Evolutionary conservation across 2,888 invertebrate genomes (phyloP).

Genomic region (Himalopsyche tibetana): DNA sequence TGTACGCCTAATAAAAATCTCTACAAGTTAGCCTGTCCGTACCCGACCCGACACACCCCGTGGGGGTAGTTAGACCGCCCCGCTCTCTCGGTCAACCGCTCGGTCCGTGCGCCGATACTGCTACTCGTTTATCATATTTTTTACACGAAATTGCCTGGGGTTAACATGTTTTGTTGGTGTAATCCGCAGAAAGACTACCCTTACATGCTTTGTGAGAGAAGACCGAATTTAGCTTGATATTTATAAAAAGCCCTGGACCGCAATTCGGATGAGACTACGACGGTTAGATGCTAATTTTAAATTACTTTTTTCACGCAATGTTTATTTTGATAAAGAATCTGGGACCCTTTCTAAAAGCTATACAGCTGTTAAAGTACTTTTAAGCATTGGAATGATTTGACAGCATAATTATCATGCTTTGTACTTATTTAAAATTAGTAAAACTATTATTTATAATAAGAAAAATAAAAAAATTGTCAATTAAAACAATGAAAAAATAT

Average conservation of each 20-base stretch:
- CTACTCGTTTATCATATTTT: constrained; percentile 57
- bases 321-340: background rate
- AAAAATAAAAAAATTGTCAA: too few species aligned
- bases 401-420: too few species aligned
- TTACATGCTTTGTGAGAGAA: constrained; percentile 3
- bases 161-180: constrained; percentile 53
- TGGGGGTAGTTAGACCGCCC: constrained; percentile 31
- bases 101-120: constrained; percentile 24
- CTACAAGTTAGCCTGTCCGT: constrained; percentile 7
- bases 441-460: too few species aligned
- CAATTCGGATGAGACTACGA: constrained; percentile 15
- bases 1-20: constrained; percentile 39
- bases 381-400: too few species aligned
- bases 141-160: constrained; percentile 49
- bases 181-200: constrained; percentile 18
- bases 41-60: background rate
- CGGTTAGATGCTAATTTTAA: background rate
- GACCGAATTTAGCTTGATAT: constrained; percentile 8
- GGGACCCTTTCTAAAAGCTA: background rate
- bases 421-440: too few species aligned
- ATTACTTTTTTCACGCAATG: constrained; percentile 27
- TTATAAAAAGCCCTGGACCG: constrained; percentile 1
- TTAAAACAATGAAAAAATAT: too few species aligned
- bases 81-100: constrained; percentile 17
- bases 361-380: too few species aligned